Evolutionary conservation across 2,113 vertebrate genomes (phyloP).

Genomic region (Haemorhous mexicanus): DNA sequence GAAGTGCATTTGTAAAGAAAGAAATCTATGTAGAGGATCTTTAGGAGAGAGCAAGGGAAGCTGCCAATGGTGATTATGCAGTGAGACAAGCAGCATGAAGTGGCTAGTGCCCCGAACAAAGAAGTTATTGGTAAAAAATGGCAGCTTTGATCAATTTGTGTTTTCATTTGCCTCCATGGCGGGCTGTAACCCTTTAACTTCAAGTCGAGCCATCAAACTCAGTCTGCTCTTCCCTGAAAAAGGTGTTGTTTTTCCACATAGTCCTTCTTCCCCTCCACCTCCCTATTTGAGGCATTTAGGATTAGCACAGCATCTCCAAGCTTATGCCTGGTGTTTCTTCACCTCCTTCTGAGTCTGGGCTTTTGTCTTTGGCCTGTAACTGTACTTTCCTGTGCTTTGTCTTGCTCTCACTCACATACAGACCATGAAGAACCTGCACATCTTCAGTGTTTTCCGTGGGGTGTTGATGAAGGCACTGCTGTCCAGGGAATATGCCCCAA

Average conservation of each 20-base stretch:
- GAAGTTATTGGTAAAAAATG: conserved; percentile 6
- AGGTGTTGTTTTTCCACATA: too few relatives aligned
- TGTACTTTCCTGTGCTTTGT: not conserved
- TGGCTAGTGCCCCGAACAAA: not conserved
- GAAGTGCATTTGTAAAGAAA: conserved; percentile 40
- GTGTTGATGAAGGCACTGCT: not conserved
- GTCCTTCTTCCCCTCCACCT: not conserved
- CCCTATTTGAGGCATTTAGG: not conserved
- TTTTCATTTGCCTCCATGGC: not conserved
- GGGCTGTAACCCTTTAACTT: not conserved
- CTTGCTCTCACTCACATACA: not conserved
- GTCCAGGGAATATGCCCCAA: not conserved
- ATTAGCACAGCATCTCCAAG: not conserved
- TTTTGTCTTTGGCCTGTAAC: not conserved
- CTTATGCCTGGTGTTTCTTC: not conserved
- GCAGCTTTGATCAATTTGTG: conserved; percentile 31
- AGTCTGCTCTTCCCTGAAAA: not conserved
- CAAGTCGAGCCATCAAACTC: not conserved
- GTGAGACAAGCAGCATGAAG: not conserved
- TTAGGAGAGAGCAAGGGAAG: not conserved
- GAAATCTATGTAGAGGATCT: conserved; percentile 21
- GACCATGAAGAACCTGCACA: not conserved
- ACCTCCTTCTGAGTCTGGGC: not conserved
- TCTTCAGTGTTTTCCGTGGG: not conserved
- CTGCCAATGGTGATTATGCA: not conserved